These are phyloP conservation scores for Nestor notabilis DNA, from an alignment of 2,113 vertebrate genomes.

Conservation along the genomic window DNA sequence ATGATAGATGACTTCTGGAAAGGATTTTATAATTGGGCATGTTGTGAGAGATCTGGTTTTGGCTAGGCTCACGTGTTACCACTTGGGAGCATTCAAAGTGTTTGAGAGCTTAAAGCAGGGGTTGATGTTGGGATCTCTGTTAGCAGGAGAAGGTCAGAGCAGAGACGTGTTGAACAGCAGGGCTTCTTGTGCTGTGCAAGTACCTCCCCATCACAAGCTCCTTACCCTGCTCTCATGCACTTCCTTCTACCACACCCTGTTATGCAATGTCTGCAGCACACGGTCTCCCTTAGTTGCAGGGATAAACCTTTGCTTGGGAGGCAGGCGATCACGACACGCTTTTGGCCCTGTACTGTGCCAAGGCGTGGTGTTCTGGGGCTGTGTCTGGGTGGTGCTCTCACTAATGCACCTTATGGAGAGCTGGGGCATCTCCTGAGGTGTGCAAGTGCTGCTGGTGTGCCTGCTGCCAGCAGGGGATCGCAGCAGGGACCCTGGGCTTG, in stretches of 20 bases:
- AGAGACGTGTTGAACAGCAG: not conserved
- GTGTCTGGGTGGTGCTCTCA: fast-evolving
- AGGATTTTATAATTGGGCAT: not conserved
- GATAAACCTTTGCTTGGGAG: not conserved
- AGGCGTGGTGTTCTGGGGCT: not conserved
- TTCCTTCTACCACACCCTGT: not conserved
- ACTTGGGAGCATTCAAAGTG: not conserved
- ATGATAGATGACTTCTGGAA: not conserved
- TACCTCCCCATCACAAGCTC: not conserved
- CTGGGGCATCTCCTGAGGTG: not conserved
- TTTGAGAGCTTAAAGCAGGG: not conserved
- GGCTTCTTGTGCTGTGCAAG: not conserved
- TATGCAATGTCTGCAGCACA: not conserved
- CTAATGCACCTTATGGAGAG: fast-evolving
- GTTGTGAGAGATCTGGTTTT: not conserved
- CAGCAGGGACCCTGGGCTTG: not conserved
- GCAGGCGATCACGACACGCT: fast-evolving
- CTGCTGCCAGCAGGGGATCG: not conserved
- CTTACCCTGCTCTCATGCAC: fast-evolving
- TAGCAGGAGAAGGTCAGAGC: not conserved
- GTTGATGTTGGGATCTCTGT: not conserved
- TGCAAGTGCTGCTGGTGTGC: not conserved
- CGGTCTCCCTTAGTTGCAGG: not conserved
- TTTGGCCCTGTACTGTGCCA: not conserved
- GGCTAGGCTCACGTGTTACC: not conserved